Percentiles rank a stretch among this genome's conserved stretches.
Evolutionary conservation across 2,888 invertebrate genomes (phyloP).

Genomic region (Hypolimnas misippus): DNA sequence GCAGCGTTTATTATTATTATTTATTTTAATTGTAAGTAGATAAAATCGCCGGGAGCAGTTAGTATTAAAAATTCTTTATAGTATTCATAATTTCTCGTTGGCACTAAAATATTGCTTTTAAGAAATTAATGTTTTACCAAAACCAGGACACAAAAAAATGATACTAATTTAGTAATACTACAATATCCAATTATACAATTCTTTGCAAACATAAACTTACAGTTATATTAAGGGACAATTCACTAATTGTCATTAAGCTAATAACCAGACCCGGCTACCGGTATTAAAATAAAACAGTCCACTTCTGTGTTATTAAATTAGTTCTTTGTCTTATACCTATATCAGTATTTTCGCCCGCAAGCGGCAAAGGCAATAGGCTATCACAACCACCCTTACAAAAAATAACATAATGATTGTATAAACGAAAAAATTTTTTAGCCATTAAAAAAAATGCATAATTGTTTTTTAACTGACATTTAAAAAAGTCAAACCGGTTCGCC

Average conservation of each 20-base stretch:
- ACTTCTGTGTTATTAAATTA: not conserved
- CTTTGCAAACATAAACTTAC: not conserved
- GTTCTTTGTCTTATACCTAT: not conserved
- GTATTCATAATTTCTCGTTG: too few relatives aligned
- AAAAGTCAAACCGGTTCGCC: too few relatives aligned
- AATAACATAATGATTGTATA: too few relatives aligned
- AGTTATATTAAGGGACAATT: not conserved
- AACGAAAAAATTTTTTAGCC: too few relatives aligned
- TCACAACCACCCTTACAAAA: not conserved
- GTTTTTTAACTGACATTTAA: too few relatives aligned
- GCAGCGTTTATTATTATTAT: too few relatives aligned
- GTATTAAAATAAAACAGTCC: slow-evolving; percentile 1
- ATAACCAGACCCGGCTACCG: not conserved
- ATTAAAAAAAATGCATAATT: too few relatives aligned
- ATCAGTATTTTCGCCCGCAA: not conserved
- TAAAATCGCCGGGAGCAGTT: too few relatives aligned
- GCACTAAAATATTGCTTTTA: too few relatives aligned
- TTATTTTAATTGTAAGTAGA: too few relatives aligned
- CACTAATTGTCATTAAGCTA: slow-evolving; percentile 4
- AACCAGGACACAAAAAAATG: not conserved
- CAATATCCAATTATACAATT: not conserved
- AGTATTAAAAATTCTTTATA: too few relatives aligned
- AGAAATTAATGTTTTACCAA: too few relatives aligned
- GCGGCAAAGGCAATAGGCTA: not conserved
- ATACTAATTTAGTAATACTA: not conserved